Percentiles rank a stretch among this genome's conserved stretches.
Conservation (phyloP, 2,113 vertebrate species). For the Dipodomys merriami region DNA sequence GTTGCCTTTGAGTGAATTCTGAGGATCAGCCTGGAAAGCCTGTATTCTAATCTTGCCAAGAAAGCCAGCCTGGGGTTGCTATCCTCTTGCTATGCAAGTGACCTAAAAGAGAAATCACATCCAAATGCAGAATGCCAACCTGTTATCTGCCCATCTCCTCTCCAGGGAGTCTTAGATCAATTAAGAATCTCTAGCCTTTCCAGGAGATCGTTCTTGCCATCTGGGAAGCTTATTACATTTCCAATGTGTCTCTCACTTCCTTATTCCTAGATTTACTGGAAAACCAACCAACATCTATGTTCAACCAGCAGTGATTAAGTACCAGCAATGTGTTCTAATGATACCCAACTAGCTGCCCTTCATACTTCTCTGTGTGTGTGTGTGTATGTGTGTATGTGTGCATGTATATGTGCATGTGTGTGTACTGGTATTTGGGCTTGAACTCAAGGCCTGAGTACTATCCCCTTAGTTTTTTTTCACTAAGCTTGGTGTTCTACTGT, state of each 20-base stretch:
- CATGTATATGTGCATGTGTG: too few species aligned
- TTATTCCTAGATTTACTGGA: background rate
- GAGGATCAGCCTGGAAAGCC: background rate
- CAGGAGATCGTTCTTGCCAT: background rate
- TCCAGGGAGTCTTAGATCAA: background rate
- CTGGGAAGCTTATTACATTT: background rate
- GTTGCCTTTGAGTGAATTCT: background rate
- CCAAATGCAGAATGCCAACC: background rate
- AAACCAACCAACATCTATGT: background rate
- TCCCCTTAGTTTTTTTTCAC: too few species aligned
- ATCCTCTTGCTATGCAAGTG: background rate
- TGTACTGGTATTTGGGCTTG: too few species aligned
- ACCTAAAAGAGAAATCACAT: background rate
- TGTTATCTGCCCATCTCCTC: background rate
- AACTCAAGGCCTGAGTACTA: too few species aligned
- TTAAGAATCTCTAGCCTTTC: background rate
- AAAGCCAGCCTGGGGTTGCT: background rate
- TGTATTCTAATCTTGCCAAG: background rate
- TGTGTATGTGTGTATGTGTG: too few species aligned
- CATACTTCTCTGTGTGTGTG: background rate
- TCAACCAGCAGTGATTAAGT: background rate
- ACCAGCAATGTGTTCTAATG: background rate
- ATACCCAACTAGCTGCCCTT: background rate
- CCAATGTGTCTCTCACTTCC: background rate
- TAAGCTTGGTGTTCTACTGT: too few species aligned